phyloP scores from a whole-genome alignment of 2,113 vertebrate genomes.

The Ammodytes marinus region DNA sequence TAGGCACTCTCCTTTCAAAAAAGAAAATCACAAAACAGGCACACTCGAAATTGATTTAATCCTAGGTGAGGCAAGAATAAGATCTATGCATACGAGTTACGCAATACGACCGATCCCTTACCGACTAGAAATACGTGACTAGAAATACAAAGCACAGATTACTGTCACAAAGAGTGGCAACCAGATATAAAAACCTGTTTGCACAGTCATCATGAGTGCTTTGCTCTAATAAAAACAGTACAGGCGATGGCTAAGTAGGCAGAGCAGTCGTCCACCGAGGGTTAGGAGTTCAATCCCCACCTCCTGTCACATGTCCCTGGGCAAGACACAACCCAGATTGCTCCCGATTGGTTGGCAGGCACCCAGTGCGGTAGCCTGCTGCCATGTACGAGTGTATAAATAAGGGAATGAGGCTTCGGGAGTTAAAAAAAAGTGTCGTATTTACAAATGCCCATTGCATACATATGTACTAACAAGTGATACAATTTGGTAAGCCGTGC shows the following conservation, averaged over 20 bases:
- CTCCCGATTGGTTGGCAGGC: no score
- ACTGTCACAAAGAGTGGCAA: background rate
- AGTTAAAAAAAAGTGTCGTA: no score
- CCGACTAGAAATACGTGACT: slow-evolving; percentile 6
- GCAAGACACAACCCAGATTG: no score
- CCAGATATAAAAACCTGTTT: slow-evolving; percentile 57
- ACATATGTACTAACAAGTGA: background rate
- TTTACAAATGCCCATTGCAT: no score
- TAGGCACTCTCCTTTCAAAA: background rate
- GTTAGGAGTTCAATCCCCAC: no score
- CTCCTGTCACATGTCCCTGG: no score
- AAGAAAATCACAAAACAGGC: no score
- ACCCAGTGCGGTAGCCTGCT: no score
- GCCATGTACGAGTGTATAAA: no score
- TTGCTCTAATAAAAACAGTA: slow-evolving; percentile 8
- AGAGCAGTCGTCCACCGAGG: no score
- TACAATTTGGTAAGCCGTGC: no score
- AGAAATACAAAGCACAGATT: slow-evolving; percentile 43
- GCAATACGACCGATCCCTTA: slow-evolving; percentile 26
- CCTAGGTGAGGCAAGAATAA: background rate
- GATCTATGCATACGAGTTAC: slow-evolving; percentile 3
- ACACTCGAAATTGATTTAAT: background rate
- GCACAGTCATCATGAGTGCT: slow-evolving; percentile 21
- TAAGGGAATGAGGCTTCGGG: no score
- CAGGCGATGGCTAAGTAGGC: background rate